A percentile compares a stretch with the other conserved stretches of the same genome.
Evolutionary conservation across 2,113 vertebrate genomes (phyloP).

Genomic region (Ascaphus truei): DNA sequence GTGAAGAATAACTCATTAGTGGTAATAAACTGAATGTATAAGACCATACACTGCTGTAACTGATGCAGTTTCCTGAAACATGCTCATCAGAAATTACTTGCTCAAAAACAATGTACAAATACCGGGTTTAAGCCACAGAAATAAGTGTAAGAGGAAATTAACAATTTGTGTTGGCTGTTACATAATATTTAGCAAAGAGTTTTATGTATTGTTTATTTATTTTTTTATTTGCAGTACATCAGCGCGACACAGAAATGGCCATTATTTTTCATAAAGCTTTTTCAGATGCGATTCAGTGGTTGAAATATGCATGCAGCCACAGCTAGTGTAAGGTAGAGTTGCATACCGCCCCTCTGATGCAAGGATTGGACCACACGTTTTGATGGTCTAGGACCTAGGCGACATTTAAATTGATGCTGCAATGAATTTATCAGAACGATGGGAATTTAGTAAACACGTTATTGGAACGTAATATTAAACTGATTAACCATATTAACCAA

Average conservation of each 20-base stretch:
- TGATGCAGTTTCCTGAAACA: constrained; percentile 29
- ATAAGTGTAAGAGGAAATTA: constrained; percentile 34
- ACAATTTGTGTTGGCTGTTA: constrained; percentile 33
- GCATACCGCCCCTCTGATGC: no score
- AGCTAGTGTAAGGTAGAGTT: no score
- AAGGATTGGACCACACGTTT: no score
- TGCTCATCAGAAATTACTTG: constrained; percentile 22
- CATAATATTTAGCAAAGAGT: constrained; percentile 18
- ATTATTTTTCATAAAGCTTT: not conserved
- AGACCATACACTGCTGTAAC: constrained; percentile 23
- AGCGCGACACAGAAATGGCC: not conserved
- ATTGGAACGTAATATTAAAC: no score
- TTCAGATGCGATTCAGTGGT: no score
- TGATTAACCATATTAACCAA: no score
- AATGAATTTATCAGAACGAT: no score
- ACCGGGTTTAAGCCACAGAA: constrained; percentile 27
- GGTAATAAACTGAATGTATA: constrained; percentile 31
- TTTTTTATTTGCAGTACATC: not conserved
- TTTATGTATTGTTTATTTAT: constrained; percentile 19
- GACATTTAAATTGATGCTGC: no score
- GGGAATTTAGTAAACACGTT: no score
- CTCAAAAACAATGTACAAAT: constrained; percentile 26
- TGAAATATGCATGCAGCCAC: no score
- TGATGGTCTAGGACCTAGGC: no score
- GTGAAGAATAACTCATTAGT: constrained; percentile 28